phyloP scores from a whole-genome alignment of 2,888 invertebrate species.

The Rotaria magnacalcarata region DNA sequence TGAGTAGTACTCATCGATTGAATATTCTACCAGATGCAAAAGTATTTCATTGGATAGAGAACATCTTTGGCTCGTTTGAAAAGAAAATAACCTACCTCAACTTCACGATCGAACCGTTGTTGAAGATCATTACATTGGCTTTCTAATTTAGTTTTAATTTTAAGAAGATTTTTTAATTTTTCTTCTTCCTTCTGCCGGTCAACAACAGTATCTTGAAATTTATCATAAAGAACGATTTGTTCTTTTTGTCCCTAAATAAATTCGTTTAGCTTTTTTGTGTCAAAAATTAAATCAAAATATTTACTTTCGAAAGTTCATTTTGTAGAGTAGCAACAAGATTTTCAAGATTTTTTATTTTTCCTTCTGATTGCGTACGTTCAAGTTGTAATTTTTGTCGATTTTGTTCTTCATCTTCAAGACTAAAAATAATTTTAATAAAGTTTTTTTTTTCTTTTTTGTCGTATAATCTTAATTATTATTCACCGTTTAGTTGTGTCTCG shows the following conservation, averaged over 20 bases:
- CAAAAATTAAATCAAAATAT: background rate
- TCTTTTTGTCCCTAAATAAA: slow-evolving; percentile 74
- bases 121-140: slow-evolving; percentile 88
- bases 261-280: no score
- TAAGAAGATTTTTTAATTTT: slow-evolving; percentile 68
- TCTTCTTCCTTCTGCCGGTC: slow-evolving; percentile 95
- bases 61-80: no score
- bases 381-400: slow-evolving; percentile 85
- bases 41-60: no score
- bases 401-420: slow-evolving; percentile 89
- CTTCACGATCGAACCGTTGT: slow-evolving; percentile 83
- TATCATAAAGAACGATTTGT: slow-evolving; percentile 86
- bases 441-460: background rate
- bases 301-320: background rate
- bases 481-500: slow-evolving; percentile 62
- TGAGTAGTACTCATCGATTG: no score
- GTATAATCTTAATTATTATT: no score
- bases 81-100: slow-evolving; percentile 58
- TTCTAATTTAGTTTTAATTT: slow-evolving; percentile 90
- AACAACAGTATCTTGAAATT: slow-evolving; percentile 81
- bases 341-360: slow-evolving; percentile 87
- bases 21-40: no score
- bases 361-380: slow-evolving; percentile 87
- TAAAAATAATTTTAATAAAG: background rate
- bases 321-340: slow-evolving; percentile 82